phyloP scores from a whole-genome alignment of 1,140 invertebrate genomes.

The Laodelphax striatellus region DNA sequence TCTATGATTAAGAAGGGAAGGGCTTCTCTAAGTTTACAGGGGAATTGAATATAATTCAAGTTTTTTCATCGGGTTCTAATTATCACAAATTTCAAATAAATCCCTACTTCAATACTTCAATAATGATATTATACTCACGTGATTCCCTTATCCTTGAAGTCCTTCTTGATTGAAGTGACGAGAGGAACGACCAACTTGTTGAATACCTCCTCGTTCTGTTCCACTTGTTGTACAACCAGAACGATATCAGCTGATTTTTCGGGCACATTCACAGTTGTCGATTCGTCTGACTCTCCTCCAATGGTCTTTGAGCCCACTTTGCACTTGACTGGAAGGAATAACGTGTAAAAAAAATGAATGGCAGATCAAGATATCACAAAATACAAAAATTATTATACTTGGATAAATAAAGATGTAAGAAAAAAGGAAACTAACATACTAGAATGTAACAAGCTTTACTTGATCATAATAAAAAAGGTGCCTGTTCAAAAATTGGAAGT shows the following conservation, averaged over 20 bases:
- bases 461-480: too few species aligned
- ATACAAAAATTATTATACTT: neutral
- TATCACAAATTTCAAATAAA: too few species aligned
- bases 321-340: slow-evolving; percentile 38
- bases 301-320: slow-evolving; percentile 38
- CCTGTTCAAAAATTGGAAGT: too few species aligned
- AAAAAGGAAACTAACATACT: neutral
- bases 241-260: slow-evolving; percentile 60
- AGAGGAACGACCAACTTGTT: slow-evolving; percentile 34
- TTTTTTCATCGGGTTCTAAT: too few species aligned
- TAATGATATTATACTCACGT: slow-evolving; percentile 32
- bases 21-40: too few species aligned
- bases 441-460: too few species aligned
- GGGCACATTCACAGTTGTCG: slow-evolving; percentile 51
- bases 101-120: neutral
- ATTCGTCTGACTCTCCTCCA: slow-evolving; percentile 43
- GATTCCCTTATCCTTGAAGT: slow-evolving; percentile 42
- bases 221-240: slow-evolving; percentile 50
- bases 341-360: neutral
- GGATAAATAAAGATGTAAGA: neutral
- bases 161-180: slow-evolving; percentile 32
- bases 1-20: too few species aligned
- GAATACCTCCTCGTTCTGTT: slow-evolving; percentile 35
- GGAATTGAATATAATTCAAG: too few species aligned
- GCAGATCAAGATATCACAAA: neutral